Conservation (phyloP, 2,113 vertebrate genomes). For the Triplophysa siluroides region DNA sequence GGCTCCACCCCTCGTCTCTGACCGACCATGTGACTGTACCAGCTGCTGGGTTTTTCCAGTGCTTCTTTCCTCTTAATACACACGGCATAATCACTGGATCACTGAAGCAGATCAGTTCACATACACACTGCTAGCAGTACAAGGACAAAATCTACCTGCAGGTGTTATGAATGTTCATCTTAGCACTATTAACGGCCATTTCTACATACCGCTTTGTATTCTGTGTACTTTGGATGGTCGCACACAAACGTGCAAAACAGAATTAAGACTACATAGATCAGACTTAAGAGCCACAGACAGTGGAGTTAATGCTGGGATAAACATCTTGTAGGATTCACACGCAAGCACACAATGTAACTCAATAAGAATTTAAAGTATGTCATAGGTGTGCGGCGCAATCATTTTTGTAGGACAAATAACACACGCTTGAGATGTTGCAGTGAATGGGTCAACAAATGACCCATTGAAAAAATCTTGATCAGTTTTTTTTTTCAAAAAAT, state of each 20-base stretch:
- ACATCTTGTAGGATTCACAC: constrained; percentile 56
- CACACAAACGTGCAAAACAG: constrained; percentile 1
- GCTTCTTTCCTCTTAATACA: constrained; percentile 12
- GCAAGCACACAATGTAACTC: background rate
- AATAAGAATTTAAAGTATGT: background rate
- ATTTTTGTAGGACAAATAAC: background rate
- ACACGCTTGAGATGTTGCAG: background rate
- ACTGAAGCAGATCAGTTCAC: constrained; percentile 32
- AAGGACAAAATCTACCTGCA: constrained; percentile 32
- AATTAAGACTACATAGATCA: constrained; percentile 1
- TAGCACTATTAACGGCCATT: background rate
- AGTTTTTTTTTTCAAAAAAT: no score
- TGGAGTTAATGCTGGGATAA: constrained; percentile 35
- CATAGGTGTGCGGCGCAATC: background rate
- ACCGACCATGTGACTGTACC: constrained; percentile 46
- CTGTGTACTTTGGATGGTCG: background rate
- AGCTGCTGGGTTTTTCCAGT: constrained; percentile 53
- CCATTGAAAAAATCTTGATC: no score
- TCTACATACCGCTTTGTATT: background rate
- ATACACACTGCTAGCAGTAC: background rate
- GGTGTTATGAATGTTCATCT: background rate
- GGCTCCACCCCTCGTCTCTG: constrained; percentile 16
- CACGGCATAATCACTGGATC: constrained; percentile 17
- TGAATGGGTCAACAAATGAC: background rate
- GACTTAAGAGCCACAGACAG: constrained; percentile 4